phyloP scores from a whole-genome alignment of 64 coral and sea anemone genomes.

The Montipora cactus region DNA sequence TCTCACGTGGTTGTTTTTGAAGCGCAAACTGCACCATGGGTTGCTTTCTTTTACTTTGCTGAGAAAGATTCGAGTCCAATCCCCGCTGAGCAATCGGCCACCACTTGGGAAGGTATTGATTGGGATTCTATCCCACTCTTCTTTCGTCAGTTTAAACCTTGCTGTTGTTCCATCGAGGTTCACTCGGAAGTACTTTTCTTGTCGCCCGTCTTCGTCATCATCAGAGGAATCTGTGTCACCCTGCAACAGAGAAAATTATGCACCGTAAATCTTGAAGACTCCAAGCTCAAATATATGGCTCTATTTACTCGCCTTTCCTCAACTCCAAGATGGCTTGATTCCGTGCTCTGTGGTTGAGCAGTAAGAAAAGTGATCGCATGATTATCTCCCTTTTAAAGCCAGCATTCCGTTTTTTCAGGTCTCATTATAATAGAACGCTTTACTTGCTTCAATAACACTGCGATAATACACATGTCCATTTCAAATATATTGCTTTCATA shows the following conservation, averaged over 20 bases:
- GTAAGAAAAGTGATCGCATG: no score
- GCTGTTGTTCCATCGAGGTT: constrained; percentile 40
- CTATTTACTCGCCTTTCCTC: no score
- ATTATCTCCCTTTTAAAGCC: no score
- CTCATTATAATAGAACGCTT: no score
- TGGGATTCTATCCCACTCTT: constrained; percentile 45
- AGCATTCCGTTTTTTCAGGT: no score
- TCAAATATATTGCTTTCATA: no score
- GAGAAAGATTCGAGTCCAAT: constrained; percentile 48
- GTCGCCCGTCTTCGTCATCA: constrained; percentile 25
- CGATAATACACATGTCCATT: no score
- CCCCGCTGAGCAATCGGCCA: constrained; percentile 34
- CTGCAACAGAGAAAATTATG: background rate
- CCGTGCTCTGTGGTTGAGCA: no score
- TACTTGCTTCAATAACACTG: no score
- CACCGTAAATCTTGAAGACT: no score
- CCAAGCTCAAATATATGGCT: no score
- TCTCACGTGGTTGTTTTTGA: constrained; percentile 55
- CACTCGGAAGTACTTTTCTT: constrained; percentile 33
- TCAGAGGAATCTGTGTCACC: constrained; percentile 46
- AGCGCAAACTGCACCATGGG: constrained; percentile 61
- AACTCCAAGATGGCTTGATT: no score
- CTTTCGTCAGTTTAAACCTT: constrained; percentile 29
- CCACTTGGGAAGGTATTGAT: constrained; percentile 50
- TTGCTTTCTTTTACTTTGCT: constrained; percentile 47